Evolutionary conservation across 2,888 invertebrate genomes (phyloP), one percentile per base, ranked within the genome.

Genomic region (Thecocarcelia acutangulata): DNA sequence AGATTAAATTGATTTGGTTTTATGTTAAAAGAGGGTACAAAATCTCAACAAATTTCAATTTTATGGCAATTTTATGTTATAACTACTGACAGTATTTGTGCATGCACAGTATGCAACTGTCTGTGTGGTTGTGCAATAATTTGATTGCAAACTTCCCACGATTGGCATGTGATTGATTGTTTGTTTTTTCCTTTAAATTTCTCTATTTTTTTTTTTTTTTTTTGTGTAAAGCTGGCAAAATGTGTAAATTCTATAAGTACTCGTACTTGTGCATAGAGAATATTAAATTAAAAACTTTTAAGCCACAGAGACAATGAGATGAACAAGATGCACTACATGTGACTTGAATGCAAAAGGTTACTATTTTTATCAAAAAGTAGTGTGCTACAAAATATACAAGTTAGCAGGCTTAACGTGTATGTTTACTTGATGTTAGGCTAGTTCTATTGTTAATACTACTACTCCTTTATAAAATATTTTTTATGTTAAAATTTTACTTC

Each of bases 101-200:
- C 21, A 33, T 48, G 46, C 42, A n/a, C n/a, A n/a, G n/a, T 56
- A 66, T 70, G 6, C 24, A 5, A n/a, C 3, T 50, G 21, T 46
- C 17, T 59, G 0, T 40, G 9, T 17, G 61, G 37, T 46, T 15
- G 24, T 48, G 24, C 48, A 44, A 24, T 73, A 73, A 78, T 74
- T 82, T 78, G 66, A 70, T 75, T 72, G 50, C 61, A 74, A 84
- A 61, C 84, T 85, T 85, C 84, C 85, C 85, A 85, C 85, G 80
- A 84, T 82, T 84, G 85, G 73, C 83, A 83, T 74, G 66, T 82
- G 84, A 84, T 78, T 80, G 83, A 83, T 84, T 66, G 69, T 69
- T 79, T 70, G 33, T 58, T 50, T 76, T 54, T 59, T 59, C 40
- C 58, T 58, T 40, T 12, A 40, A 40, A 3, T 58, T 42, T 64